Evolutionary conservation across 2,113 vertebrate species (phyloP), one percentile per base, ranked within the genome.

Genomic region (Sander vitreus): DNA sequence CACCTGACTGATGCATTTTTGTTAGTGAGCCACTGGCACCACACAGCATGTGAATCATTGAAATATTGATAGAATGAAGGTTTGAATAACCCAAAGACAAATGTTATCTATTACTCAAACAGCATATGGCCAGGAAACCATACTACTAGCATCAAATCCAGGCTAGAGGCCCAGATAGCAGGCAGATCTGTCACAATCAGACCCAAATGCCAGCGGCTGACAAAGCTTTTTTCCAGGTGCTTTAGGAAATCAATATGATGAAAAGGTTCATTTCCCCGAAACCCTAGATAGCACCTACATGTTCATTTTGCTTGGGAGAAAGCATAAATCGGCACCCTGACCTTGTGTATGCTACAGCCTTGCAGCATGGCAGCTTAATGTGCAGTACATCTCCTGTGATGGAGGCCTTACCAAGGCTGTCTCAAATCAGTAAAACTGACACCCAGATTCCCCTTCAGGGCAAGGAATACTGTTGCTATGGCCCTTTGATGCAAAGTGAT

Each of bases 201-300:
- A 81, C 88, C 85, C 77, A 95, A 93, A 93, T 91, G 92, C 89
- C 93, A 93, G 80, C 14, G 77, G 80, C 90, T 90, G 92, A 95
- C 93, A 93, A 93, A 93, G 93, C 92, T 91, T 88, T 95, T 93
- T 94, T 94, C 87, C 90, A 83, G 88, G 89, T 92, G 91, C 91
- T 93, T 95, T 93, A 93, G 91, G 90, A 94, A 95, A 94, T 95
- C 93, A 91, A 94, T 91, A 89, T 92, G 94, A 95, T 95, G 93
- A 95, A 96, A 94, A 92, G 94, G 90, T 92, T 93, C 86, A 91
- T 94, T 94, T 93, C 92, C 85, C 88, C 74, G 81, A 91, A 91
- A 90, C 80, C 79, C 81, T 87, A 85, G 89, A 93, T 89, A 90
- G 91, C 88, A 83, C 82, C 85, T 45, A 78, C 19, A 33, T 85